Percentiles rank a stretch among this genome's conserved stretches.
These are phyloP conservation scores for Rhinopomastus cyanomelas DNA, from an alignment of 2,113 vertebrate genomes.

Conservation along the genomic window DNA sequence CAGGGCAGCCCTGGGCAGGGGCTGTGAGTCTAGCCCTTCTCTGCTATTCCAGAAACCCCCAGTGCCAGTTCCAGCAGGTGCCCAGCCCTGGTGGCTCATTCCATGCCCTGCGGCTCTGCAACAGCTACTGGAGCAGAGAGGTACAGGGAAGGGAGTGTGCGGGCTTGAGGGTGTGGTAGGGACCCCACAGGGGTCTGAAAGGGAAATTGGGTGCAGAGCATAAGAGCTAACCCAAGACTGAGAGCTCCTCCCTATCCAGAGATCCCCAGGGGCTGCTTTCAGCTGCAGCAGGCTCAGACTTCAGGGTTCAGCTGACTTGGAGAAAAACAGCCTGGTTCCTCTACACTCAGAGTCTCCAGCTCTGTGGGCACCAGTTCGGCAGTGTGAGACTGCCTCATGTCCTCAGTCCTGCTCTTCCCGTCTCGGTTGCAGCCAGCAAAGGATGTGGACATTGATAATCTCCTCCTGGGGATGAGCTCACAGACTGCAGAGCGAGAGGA, in stretches of 20 bases:
- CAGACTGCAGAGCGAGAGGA: conserved; percentile 92
- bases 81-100: conserved; percentile 39
- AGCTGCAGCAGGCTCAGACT: not conserved
- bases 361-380: not conserved
- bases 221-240: not conserved
- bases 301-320: not conserved
- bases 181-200: not conserved
- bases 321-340: not conserved
- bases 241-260: not conserved
- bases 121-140: conserved; percentile 93
- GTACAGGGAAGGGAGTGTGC: conserved; percentile 40
- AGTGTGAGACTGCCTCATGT: not conserved
- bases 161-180: not conserved
- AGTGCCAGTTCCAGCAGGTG: conserved; percentile 76
- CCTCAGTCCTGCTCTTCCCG: not conserved
- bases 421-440: conserved; percentile 67
- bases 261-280: not conserved
- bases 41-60: conserved; percentile 74
- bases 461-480: conserved; percentile 94
- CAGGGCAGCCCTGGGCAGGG: rapidly evolving
- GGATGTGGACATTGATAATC: conserved; percentile 79
- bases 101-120: conserved; percentile 85
- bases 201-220: not conserved
- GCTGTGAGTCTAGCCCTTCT: not conserved
- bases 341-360: rapidly evolving